Conservation (phyloP, 2,797 vertebrate genomes). For the Cossypha niveicapilla region DNA sequence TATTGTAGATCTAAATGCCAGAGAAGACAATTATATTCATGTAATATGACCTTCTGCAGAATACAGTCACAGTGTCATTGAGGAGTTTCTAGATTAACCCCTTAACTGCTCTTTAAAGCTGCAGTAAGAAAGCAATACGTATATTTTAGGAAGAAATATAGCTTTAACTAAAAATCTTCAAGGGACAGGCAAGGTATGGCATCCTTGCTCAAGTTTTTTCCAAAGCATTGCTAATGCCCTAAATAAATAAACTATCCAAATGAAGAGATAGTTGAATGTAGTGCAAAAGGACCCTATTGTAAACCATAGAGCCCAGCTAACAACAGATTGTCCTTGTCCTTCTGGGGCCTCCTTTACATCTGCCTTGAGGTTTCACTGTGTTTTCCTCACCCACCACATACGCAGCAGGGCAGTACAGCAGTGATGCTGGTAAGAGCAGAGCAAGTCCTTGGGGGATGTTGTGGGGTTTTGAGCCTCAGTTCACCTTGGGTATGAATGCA, state of each 20-base stretch:
- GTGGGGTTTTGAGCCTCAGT: not conserved
- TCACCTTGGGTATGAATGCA: not conserved
- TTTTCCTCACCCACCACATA: not conserved
- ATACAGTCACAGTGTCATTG: not conserved
- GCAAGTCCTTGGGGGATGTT: not conserved
- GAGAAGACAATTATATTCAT: slow-evolving; percentile 30
- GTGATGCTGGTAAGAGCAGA: not conserved
- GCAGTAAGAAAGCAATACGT: not conserved
- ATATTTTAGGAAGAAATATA: not conserved
- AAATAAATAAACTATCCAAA: not conserved
- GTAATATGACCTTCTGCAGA: slow-evolving; percentile 41
- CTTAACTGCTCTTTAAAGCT: not conserved
- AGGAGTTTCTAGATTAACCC: slow-evolving; percentile 10
- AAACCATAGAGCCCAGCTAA: not conserved
- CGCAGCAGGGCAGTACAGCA: not conserved
- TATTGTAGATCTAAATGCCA: not conserved
- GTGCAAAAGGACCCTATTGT: not conserved
- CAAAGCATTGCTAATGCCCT: not conserved
- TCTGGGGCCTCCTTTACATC: not conserved
- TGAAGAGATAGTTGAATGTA: not conserved
- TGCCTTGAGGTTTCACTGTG: not conserved
- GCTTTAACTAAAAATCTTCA: not conserved
- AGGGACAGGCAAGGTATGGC: not conserved
- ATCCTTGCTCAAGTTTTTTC: not conserved
- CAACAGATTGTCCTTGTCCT: not conserved